Evolutionary conservation across 2,888 invertebrate species (phyloP), one percentile per base, ranked within the genome.

Genomic region (Lasioglossum malachurum): DNA sequence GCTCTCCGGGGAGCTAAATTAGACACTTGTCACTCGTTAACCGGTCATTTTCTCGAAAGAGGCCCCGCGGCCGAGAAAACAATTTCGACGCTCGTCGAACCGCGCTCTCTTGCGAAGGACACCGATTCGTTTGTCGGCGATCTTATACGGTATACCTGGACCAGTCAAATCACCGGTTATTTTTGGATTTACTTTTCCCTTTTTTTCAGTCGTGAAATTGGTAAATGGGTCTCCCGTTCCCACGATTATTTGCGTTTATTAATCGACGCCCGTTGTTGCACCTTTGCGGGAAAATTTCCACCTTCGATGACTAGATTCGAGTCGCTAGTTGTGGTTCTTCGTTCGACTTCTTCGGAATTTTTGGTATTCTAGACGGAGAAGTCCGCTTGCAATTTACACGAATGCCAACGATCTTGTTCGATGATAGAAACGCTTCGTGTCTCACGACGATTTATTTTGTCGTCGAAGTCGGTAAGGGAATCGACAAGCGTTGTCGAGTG

Each of bases 1-100:
- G 44, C 5, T 64, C 53, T 2, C 16, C 78, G 49, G 84, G 74
- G 69, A 73, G 38, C 75, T 81, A 86, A 91, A 91, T 91, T 90
- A 88, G 86, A 72, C 82, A 87, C 91, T 91, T 90, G 89, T 90
- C 91, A 86, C 84, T 87, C 81, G 88, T 89, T 91, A 89, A 86
- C 90, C 87, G 74, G 90, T 83, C 82, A 91, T 90, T 87, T 91
- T 90, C 90, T 83, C 77, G 69, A 83, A 88, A 86, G 81, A 77
- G 84, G 60, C 46, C 14, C 74, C 79, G 44, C 69, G 71, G 49
- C 78, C 69, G 82, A 84, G 88, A 80, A 91, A 90, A 91, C 90
- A 91, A 91, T 91, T 90, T 87, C 19, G 81, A 49, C 53, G 79
- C 57, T 75, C 73, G 82, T 71, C 75, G 78, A 72, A 46, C 74